A percentile compares a stretch with the other conserved stretches of the same genome.
Evolutionary conservation across 2,888 invertebrate species (phyloP).

Genomic region (Ornithoptera priamus): DNA sequence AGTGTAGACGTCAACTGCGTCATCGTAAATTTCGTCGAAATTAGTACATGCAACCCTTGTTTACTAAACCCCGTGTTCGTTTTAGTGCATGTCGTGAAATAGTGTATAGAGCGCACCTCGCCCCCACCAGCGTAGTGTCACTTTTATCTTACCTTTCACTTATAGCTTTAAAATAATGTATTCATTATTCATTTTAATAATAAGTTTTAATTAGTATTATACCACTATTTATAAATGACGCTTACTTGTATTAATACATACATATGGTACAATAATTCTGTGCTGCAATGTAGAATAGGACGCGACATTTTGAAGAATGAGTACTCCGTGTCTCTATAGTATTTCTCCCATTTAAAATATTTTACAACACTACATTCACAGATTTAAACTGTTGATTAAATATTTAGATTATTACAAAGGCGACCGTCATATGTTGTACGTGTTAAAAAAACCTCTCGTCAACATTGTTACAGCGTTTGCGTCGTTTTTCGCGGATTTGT

Average conservation of each 20-base stretch:
- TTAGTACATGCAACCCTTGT: background rate
- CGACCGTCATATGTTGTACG: no score
- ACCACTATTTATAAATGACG: no score
- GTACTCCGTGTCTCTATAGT: no score
- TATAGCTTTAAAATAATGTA: conserved; percentile 23
- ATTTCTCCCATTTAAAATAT: no score
- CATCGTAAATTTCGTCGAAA: background rate
- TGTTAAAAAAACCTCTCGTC: conserved; percentile 30
- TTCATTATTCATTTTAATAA: conserved; percentile 22
- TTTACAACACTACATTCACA: no score
- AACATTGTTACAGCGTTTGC: conserved; percentile 83
- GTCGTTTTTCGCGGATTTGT: conserved; percentile 84
- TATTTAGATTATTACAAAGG: no score
- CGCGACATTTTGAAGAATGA: no score
- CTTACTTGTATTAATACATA: no score
- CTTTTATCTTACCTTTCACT: conserved; percentile 8
- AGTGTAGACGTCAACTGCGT: background rate
- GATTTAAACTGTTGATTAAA: no score
- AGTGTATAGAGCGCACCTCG: conserved; percentile 24
- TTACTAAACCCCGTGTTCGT: background rate
- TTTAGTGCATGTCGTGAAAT: conserved; percentile 25
- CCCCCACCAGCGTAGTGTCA: conserved; percentile 20
- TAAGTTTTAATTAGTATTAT: no score
- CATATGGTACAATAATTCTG: no score
- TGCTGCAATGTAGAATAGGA: no score